Base-by-base conservation (phyloP, 2,888 invertebrate species). In the Philereme transversata region DNA sequence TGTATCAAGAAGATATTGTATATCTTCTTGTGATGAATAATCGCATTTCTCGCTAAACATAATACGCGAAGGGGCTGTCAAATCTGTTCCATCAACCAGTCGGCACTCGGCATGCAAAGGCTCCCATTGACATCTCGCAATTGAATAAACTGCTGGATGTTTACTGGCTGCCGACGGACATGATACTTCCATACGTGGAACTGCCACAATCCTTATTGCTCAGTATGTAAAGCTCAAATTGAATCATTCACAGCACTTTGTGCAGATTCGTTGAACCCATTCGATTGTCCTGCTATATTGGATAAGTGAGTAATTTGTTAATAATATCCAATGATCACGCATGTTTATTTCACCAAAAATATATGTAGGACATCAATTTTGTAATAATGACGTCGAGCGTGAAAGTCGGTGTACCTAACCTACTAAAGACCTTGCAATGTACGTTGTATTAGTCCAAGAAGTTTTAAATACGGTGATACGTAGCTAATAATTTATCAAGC, bases 141-240 rank as follows among this genome's bases (percentile, higher is more conserved):
- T 69, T 69, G 65, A 62, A 69, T 69, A 69, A 69, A 69, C 65
- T 67, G 60, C 49, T 56, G 36, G 52, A 49, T 59, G 55, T 54
- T 61, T 56, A 59, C 51, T 64, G 54, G 38, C 65, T 57, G 64
- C 45, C 58, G 48, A 57, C 60, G 38, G 63, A 59, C 65, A 63
- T 58, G 48, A 65, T 46, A 52, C 52, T 33, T 49, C 50, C 50
- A 11, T 50, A 40, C 55, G 44, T 47, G 41, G 41, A 33, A 11
- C 35, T 41, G 5, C 33, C 43, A 41, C 36, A 11, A 44, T 10
- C 47, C 33, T 57, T 65, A 49, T 45, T 36, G 6, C 47, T 5
- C 4, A 22, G 34, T 1, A 11, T 33, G 55, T 65, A 67, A 43
- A 49, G 60, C 38, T 49, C 52, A 58, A 41, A 56, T 60, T 53